Evolutionary conservation across 1,140 invertebrate genomes (phyloP), one percentile per base, ranked within the genome.

Genomic region (Nasonia longicornis): DNA sequence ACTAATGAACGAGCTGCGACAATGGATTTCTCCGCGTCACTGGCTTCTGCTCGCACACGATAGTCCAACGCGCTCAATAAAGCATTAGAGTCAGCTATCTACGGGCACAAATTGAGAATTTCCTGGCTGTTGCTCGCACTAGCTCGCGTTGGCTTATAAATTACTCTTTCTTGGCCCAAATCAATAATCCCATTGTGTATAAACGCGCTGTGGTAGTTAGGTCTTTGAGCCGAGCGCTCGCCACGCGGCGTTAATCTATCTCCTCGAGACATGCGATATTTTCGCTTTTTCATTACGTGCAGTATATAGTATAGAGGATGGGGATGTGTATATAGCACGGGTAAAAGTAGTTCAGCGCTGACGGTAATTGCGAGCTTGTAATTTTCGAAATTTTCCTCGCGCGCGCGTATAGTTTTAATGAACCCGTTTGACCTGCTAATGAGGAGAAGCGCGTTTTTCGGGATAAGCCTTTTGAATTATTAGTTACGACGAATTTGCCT

Each of bases 81-180:
- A 74, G 26, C 48, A 74, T 74, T 52, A 74, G 48, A 58, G 16
- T 7, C 38, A 20, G 52, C 52, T 58, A 58, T 58, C 52, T 58
- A 58, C 64, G 48, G 20, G 48, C 45, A 26, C 26, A 74, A 58
- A 74, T 74, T 58, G 72, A 58, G 72, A 48, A 74, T 74, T 74
- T 74, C 48, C n/a, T 31, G 72, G 72, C 26, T 58, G 45, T 74
- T 74, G 48, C 48, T 2, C 42, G 72, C 26, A 4, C 52, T 3
- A 35, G 48, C 48, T 2, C 42, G 72, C 26, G 20, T 20, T 16
- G 7, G 16, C 52, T n/a, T 58, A 58, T 58, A 58, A 58, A 58
- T 20, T 58, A 58, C 52, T 58, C 20, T 58, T 58, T 58, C 52
- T 58, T 58, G 52, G 52, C 20, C 20, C 52, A 58, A 58, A 58